phyloP scores from a whole-genome alignment of 2,113 vertebrate genomes.

The Turnix velox region DNA sequence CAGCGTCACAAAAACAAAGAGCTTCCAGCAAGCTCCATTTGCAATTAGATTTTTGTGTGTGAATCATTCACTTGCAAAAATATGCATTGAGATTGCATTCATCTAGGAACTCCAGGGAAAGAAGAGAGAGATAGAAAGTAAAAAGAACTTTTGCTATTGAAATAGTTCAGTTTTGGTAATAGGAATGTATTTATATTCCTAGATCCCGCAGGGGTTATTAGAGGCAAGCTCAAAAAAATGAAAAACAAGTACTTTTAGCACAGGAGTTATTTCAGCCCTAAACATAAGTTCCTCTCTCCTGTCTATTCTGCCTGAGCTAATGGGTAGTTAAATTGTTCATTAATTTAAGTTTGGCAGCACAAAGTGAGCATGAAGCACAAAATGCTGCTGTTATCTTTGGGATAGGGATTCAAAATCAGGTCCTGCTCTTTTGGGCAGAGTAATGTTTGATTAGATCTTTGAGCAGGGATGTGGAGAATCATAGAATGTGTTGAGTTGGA shows the following conservation, averaged over 20 bases:
- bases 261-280: background rate
- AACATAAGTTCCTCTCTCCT: background rate
- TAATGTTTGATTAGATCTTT: background rate
- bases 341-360: background rate
- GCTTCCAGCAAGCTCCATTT: background rate
- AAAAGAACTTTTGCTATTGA: background rate
- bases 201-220: background rate
- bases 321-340: background rate
- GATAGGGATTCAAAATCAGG: background rate
- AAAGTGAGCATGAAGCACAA: background rate
- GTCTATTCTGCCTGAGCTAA: background rate
- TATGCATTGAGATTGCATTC: background rate
- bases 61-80: slow-evolving; percentile 11
- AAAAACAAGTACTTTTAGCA: background rate
- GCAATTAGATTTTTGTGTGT: background rate
- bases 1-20: background rate
- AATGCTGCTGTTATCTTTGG: background rate
- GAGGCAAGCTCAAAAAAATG: background rate
- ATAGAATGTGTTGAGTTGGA: no score
- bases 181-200: background rate
- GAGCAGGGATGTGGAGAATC: background rate
- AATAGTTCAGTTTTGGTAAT: background rate
- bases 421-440: background rate
- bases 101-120: background rate
- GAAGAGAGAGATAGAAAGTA: background rate